Base-by-base conservation (phyloP, 2,797 vertebrate genomes). In the Pseudomugil gertrudae region DNA sequence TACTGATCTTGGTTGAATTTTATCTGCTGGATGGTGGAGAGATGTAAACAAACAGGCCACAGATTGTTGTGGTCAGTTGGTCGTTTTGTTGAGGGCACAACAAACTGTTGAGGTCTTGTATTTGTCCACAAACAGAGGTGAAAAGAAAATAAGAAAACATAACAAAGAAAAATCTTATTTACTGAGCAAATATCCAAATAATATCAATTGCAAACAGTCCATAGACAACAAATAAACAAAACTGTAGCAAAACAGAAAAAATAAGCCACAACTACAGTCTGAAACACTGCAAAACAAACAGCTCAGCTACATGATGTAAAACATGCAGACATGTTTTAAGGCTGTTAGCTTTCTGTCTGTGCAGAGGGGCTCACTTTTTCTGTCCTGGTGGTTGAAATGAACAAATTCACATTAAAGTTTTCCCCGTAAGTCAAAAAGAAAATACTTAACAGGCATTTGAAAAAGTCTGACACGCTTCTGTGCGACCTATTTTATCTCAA, bases 391-490 rank as follows among this genome's bases (percentile, higher is more conserved):
- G n/a, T 23, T 11, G 6, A 57, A 26, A 52, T 43, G 2, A 52
- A 43, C 9, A 66, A 50, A 61, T 72, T 19, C 29, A 17, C 17
- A 30, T 45, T 43, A 43, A 17, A 0, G 11, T 26, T 50, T 51
- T 11, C 14, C 29, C 29, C 19, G 17, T 32, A 8, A 24, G 47
- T 55, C 57, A 66, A 19, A 38, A 40, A 40, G 3, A 10, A 59
- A 27, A n/a, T 1, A 57, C 10, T 19, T n/a, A 7, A 36, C 14
- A 66, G 51, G 11, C 23, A 17, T 5, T 4, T 3, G 7, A 17
- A 57, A 66, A 45, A 15, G 51, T 55, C 59, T 71, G 52, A 23
- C 65, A 29, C 1, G 3, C 19, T 63, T 58, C 53, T 50, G 54
- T 6, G 29, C n/a, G n/a, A n/a, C 29, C 3, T 6, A 3, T 30